These are phyloP conservation scores for Epizoanthus stellaris DNA, from an alignment of 92 coral and sea anemone species.

Conservation along the genomic window DNA sequence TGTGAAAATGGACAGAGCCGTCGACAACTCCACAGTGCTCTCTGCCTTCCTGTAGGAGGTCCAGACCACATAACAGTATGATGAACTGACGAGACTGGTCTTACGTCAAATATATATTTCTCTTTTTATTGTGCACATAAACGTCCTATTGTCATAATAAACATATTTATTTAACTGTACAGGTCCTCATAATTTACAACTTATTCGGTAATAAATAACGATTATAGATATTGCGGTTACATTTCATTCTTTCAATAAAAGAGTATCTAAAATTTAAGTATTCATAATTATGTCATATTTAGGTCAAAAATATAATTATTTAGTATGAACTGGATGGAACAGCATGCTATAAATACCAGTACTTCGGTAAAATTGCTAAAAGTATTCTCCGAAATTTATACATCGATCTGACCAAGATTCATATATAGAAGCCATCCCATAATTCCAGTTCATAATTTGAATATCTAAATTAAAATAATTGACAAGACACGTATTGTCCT, in stretches of 20 bases:
- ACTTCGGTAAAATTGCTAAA: not conserved
- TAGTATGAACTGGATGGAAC: not conserved
- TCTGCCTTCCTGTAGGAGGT: too few relatives aligned
- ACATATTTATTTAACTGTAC: constrained; percentile 42
- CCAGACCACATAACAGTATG: too few relatives aligned
- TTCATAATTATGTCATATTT: not conserved
- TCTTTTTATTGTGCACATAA: constrained; percentile 41
- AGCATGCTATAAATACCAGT: not conserved
- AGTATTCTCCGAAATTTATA: not conserved
- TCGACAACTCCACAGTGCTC: too few relatives aligned
- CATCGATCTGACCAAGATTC: constrained; percentile 7
- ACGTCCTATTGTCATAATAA: constrained; percentile 15
- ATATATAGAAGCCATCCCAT: not conserved
- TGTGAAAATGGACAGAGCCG: too few relatives aligned
- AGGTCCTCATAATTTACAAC: constrained; percentile 33
- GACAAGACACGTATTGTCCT: not conserved
- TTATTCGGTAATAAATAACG: constrained; percentile 42
- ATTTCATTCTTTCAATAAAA: not conserved
- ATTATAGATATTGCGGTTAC: constrained; percentile 25
- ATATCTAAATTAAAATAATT: not conserved
- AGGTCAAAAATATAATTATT: constrained; percentile 35
- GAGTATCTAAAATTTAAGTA: constrained; percentile 7
- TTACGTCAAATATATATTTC: not conserved
- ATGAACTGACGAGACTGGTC: too few relatives aligned
- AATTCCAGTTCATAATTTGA: not conserved